Conservation (phyloP, 2,888 invertebrate species). For the Sussaba pulchella region DNA sequence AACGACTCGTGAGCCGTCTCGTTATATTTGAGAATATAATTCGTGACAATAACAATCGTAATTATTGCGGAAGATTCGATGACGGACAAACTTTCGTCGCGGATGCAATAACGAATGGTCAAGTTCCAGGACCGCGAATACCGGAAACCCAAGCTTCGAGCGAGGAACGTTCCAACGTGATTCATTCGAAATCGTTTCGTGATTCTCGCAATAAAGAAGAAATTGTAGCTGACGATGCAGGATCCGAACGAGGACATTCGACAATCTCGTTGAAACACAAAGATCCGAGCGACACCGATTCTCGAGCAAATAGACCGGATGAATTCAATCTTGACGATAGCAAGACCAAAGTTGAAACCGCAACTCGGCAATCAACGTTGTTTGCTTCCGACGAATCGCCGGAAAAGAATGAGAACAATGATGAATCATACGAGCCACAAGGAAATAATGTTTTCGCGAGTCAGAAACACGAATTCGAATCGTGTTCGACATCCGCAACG, state of each 20-base stretch:
- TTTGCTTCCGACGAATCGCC: not conserved
- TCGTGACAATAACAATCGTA: constrained; percentile 4
- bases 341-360: not conserved
- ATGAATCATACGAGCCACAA: constrained; percentile 13
- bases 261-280: not conserved
- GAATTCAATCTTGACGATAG: not conserved
- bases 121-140: not conserved
- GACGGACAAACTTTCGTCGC: not conserved
- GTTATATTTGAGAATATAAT: constrained; percentile 48
- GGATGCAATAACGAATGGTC: not conserved
- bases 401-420: constrained; percentile 3
- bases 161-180: constrained; percentile 19
- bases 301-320: not conserved
- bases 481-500: constrained; percentile 13
- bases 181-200: not conserved
- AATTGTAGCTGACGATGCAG: constrained; percentile 2
- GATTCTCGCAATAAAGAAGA: not conserved
- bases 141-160: constrained; percentile 5
- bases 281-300: not conserved
- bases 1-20: constrained; percentile 38
- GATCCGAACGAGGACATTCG: not conserved
- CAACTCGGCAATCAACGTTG: not conserved
- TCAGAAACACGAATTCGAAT: constrained; percentile 7
- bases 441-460: not conserved
- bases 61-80: constrained; percentile 9